Conservation (phyloP, 2,797 vertebrate species). For the Ataeniobius toweri region DNA sequence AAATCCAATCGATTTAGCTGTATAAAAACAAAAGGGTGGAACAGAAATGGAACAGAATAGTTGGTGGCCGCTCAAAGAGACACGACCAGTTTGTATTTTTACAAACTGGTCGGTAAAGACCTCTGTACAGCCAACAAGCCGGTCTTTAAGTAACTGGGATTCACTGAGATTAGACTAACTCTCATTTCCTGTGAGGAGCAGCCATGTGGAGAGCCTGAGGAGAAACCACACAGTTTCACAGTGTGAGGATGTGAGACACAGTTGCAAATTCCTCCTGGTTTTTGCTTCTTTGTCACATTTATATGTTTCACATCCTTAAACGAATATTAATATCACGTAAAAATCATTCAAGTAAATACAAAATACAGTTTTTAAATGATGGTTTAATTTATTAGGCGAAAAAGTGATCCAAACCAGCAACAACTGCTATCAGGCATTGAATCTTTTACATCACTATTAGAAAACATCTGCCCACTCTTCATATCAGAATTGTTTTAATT, state of each 20-base stretch:
- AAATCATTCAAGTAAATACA: background rate
- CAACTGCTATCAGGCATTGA: too few species aligned
- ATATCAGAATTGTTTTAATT: background rate
- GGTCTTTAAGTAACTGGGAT: slow-evolving; percentile 12
- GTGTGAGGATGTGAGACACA: background rate
- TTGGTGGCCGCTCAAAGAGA: slow-evolving; percentile 1
- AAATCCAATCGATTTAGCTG: slow-evolving; percentile 1
- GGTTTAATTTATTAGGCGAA: background rate
- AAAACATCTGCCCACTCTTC: background rate
- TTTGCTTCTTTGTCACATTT: too few species aligned
- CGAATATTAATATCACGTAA: background rate
- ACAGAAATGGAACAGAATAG: background rate
- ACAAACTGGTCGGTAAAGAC: background rate
- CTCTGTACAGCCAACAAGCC: background rate
- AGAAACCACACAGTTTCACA: slow-evolving; percentile 1
- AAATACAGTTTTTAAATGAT: background rate
- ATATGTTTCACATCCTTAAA: background rate
- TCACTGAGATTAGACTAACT: slow-evolving; percentile 43
- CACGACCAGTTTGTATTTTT: background rate
- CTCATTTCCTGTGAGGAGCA: slow-evolving; percentile 26
- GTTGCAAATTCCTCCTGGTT: too few species aligned
- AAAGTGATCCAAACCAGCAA: background rate
- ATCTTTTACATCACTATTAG: too few species aligned
- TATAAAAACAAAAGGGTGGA: background rate
- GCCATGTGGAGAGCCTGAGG: background rate